Percentiles rank a stretch among this genome's conserved stretches.
Conservation (phyloP, 2,797 vertebrate genomes). For the Amphiprion clarkii region DNA sequence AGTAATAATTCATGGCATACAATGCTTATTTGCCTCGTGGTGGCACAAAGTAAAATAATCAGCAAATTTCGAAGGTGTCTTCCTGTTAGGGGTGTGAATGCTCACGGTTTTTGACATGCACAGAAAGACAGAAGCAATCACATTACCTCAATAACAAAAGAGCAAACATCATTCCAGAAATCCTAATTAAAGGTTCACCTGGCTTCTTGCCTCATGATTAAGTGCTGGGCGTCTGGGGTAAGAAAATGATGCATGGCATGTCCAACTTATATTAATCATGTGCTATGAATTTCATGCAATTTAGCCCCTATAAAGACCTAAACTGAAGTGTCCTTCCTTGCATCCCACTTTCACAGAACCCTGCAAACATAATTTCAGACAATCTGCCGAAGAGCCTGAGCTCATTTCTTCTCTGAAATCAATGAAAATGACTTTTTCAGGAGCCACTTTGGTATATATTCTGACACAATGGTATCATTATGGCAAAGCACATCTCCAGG, state of each 20-base stretch:
- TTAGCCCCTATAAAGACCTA: conserved; percentile 44
- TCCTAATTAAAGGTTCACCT: conserved; percentile 68
- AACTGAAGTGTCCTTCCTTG: conserved; percentile 13
- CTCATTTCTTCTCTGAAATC: conserved; percentile 28
- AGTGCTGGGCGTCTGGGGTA: conserved; percentile 47
- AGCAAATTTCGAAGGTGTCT: conserved; percentile 16
- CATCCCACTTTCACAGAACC: conserved; percentile 15
- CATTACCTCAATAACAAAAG: conserved; percentile 45
- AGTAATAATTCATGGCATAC: conserved; percentile 25
- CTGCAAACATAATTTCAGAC: conserved; percentile 24
- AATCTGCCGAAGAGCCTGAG: not conserved
- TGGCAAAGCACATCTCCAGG: not conserved
- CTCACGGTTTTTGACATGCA: conserved; percentile 28
- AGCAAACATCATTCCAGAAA: conserved; percentile 55
- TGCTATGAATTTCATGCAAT: conserved; percentile 39
- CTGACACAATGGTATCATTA: conserved; percentile 15
- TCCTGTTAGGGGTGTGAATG: not conserved
- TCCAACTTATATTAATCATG: conserved; percentile 60
- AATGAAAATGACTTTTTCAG: conserved; percentile 21
- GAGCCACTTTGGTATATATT: not conserved
- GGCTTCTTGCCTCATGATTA: conserved; percentile 58
- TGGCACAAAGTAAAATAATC: conserved; percentile 3
- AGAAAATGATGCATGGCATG: conserved; percentile 62
- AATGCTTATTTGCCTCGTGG: conserved; percentile 16
- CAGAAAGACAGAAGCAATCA: conserved; percentile 31